Evolutionary conservation across 2,113 vertebrate species (phyloP), one percentile per base, ranked within the genome.

Genomic region (Heteronetta atricapilla): DNA sequence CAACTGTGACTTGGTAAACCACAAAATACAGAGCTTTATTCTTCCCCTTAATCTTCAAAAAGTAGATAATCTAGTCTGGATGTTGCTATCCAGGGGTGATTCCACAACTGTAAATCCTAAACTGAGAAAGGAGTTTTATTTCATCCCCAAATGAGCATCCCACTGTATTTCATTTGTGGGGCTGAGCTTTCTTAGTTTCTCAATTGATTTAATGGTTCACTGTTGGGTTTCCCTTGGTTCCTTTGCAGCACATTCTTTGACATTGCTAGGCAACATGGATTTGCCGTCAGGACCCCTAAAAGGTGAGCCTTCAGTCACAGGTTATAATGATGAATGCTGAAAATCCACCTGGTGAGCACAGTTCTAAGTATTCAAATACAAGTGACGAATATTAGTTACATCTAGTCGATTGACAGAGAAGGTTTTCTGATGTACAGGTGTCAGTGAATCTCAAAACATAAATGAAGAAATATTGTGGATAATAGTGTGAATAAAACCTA

Each of bases 31-130:
- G 11, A 56, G 3, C 8, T 11, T 23, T 73, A 6, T 78, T 52
- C 44, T 68, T 55, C 10, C 2, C 15, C 6, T 3, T 69, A 52
- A 62, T 1, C 17, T 38, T 81, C 5, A 78, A 64, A 48, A 50
- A 60, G 3, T 22, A n/a, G 5, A 33, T 82, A 59, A n/a, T 59
- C 8, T 63, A 34, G 0, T 10, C 59, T 36, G 15, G 22, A 58
- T 42, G 8, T 18, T 52, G 2, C 17, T 44, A 7, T n/a, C 28
- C 16, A 55, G 38, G 5, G 0, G 3, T n/a, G 10, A 0, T 0
- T 70, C 85, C 36, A 63, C 9, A 46, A 11, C 2, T 22, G 5
- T 48, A 62, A 58, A 79, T 33, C 17, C 11, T 88, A 29, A 82
- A 53, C 6, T 38, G 13, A 68, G 4, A n/a, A 12, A 23, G 1